These are phyloP conservation scores for Neopipo cinnamomea DNA, from an alignment of 2,113 vertebrate species.

Conservation along the genomic window DNA sequence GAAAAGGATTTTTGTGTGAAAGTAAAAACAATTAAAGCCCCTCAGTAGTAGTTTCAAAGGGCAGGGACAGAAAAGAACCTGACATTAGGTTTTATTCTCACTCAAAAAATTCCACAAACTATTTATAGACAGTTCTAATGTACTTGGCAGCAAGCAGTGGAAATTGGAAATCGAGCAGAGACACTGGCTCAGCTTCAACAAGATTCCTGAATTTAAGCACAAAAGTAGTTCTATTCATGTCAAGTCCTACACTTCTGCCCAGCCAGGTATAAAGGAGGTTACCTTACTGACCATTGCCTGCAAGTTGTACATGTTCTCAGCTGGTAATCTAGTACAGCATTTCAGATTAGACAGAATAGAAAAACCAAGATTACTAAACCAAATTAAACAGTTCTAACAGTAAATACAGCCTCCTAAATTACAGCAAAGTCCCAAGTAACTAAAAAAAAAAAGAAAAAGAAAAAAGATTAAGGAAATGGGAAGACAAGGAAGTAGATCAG, in stretches of 20 bases:
- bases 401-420: not conserved
- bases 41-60: not conserved
- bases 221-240: conserved; percentile 12
- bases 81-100: not conserved
- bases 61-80: not conserved
- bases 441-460: not conserved
- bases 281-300: not conserved
- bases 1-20: not conserved
- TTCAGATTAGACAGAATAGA: rapidly evolving
- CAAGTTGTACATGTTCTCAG: not conserved
- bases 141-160: conserved; percentile 42
- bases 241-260: not conserved
- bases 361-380: not conserved
- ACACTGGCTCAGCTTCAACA: conserved; percentile 29
- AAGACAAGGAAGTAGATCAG: not conserved
- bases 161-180: conserved; percentile 36
- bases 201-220: conserved; percentile 42
- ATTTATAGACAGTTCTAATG: conserved; percentile 40
- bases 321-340: not conserved
- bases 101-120: conserved; percentile 43
- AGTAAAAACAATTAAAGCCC: not conserved
- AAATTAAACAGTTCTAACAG: not conserved
- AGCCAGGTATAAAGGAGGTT: not conserved
- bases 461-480: not conserved
- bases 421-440: not conserved